Base-by-base conservation (phyloP, 2,113 vertebrate species). In the Sceloporus undulatus region DNA sequence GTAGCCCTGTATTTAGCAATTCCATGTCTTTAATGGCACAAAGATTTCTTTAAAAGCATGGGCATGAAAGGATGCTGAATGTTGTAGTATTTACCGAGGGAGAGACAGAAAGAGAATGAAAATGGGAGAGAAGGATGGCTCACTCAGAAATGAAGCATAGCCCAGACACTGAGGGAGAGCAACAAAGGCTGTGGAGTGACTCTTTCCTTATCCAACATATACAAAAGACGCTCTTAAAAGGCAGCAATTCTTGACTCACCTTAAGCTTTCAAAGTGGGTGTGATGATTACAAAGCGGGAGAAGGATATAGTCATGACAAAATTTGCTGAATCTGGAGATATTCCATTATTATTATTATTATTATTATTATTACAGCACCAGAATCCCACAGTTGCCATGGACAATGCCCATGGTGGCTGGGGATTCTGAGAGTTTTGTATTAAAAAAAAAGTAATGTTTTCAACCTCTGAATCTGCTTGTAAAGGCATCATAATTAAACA, bases 31-130 rank as follows among this genome's bases (percentile, higher is more conserved):
- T 97, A 97, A 96, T 97, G 96, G 96, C 96, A 94, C 96, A 94
- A 97, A 97, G 96, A 97, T 96, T 97, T 96, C 97, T 97, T 97
- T 97, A 97, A 97, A 97, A 97, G 97, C 97, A 95, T 91, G 94
- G 93, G 91, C 95, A 95, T 97, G 96, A 97, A 97, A 97, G 95
- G 95, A 95, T 88, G 93, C 93, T 95, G 96, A 96, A 96, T 95
- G 95, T 95, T 94, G 91, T 88, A 92, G 95, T 95, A 93, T 97
- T 97, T 96, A 94, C 93, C 92, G 93, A 90, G 93, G 94, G 94
- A 71, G 94, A 70, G 19, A 42, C 66, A 62, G 5, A 54, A 40
- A 91, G 94, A 93, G 93, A 38, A 93, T 92, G 92, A 59, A 9
- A 16, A 62, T 62, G 38, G 16, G 93, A 97, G 96, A 96, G 92